A percentile compares a stretch with the other conserved stretches of the same genome.
These are phyloP conservation scores for Netta rufina DNA, from an alignment of 2,797 vertebrate genomes.

Conservation along the genomic window DNA sequence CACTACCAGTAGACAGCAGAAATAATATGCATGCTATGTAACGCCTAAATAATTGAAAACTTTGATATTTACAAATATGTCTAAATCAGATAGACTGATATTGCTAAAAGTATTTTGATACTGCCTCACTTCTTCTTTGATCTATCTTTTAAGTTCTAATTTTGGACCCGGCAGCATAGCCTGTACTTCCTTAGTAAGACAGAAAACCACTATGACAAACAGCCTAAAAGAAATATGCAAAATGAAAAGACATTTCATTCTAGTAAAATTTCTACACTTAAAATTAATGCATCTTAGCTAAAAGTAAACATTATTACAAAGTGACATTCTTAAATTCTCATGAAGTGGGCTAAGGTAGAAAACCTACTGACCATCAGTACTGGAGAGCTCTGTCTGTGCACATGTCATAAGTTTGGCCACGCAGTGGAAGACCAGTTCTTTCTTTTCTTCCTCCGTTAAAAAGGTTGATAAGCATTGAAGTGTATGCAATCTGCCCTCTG, in stretches of 20 bases:
- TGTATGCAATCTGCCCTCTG: constrained; percentile 88
- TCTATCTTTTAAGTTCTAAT: background rate
- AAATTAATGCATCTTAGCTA: background rate
- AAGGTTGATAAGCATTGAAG: constrained; percentile 88
- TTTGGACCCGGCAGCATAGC: background rate
- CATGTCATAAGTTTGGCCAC: constrained; percentile 89
- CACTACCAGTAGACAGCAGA: background rate
- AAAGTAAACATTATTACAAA: background rate
- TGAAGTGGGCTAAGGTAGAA: background rate
- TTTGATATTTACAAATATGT: background rate
- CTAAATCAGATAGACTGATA: background rate
- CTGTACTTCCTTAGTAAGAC: background rate
- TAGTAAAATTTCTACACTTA: background rate
- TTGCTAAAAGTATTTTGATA: too few relatives aligned
- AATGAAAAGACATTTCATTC: background rate
- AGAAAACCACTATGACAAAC: background rate
- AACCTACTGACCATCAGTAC: constrained; percentile 80
- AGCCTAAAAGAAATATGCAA: background rate
- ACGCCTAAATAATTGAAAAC: background rate
- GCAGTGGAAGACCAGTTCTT: constrained; percentile 84
- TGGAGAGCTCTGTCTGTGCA: constrained; percentile 78
- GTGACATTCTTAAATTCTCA: background rate
- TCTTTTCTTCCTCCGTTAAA: constrained; percentile 85
- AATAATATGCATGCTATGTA: background rate
- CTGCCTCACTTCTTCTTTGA: too few relatives aligned